Evolutionary conservation across 2,113 vertebrate genomes (phyloP).

Genomic region (Chamaea fasciata): DNA sequence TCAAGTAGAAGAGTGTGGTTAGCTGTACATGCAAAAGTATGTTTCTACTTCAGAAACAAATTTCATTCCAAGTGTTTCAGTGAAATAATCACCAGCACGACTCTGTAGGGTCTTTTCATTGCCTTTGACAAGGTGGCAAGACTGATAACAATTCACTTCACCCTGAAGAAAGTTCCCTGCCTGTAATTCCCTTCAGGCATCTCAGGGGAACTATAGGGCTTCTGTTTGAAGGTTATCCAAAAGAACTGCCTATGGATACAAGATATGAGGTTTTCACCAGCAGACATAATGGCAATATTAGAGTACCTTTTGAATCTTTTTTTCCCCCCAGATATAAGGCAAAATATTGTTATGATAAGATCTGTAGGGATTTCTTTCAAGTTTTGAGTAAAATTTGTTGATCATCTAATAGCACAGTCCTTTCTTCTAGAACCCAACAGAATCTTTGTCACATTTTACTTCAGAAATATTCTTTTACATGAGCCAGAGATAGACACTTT

Average conservation of each 20-base stretch:
- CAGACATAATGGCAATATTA: background rate
- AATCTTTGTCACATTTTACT: background rate
- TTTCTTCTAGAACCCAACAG: background rate
- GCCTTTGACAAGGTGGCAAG: background rate
- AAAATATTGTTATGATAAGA: background rate
- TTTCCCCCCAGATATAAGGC: rapidly evolving
- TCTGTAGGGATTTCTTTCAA: background rate
- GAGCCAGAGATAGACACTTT: background rate
- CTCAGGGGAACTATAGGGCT: background rate
- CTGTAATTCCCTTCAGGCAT: background rate
- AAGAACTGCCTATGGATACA: background rate
- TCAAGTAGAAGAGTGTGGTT: background rate
- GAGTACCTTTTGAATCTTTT: background rate
- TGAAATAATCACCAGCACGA: background rate
- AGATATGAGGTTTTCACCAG: background rate
- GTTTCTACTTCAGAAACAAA: background rate
- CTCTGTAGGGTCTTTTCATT: background rate
- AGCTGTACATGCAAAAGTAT: background rate
- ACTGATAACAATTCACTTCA: background rate
- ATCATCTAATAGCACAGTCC: background rate
- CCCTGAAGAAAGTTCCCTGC: background rate
- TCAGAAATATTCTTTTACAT: background rate
- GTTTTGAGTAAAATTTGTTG: background rate
- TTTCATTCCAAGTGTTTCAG: background rate
- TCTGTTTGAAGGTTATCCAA: background rate